Evolutionary conservation across 64 coral and sea anemone species (phyloP).

Genomic region (Orbicella faveolata): DNA sequence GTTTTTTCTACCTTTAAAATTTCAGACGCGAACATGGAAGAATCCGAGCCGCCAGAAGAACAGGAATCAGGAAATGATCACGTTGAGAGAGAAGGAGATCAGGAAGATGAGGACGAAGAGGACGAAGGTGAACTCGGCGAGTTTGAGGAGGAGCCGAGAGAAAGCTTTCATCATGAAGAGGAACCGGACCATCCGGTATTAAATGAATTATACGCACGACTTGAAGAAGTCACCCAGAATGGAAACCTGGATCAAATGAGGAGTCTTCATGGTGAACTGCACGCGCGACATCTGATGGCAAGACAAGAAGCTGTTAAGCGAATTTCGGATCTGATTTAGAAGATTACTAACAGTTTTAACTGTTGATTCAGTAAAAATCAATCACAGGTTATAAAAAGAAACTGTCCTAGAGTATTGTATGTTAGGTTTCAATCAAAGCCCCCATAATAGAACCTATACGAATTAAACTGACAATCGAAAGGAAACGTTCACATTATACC

Average conservation of each 20-base stretch:
- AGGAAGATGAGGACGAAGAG: not conserved
- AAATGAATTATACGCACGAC: conserved; percentile 1
- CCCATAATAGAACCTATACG: too few relatives aligned
- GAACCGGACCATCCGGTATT: conserved; percentile 39
- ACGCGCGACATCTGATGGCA: not conserved
- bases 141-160: not conserved
- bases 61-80: not conserved
- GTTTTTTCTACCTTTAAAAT: not conserved
- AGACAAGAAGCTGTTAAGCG: conserved; percentile 4
- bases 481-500: too few relatives aligned
- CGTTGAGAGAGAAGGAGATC: not conserved
- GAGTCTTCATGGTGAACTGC: conserved; percentile 36
- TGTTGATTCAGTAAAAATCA: too few relatives aligned
- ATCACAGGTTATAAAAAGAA: too few relatives aligned
- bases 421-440: too few relatives aligned
- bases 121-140: not conserved
- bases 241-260: conserved; percentile 30
- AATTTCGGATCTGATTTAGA: conserved; percentile 26
- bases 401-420: too few relatives aligned
- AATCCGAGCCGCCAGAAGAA: not conserved
- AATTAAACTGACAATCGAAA: too few relatives aligned
- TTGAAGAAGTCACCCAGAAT: conserved; percentile 1
- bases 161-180: not conserved
- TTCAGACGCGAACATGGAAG: not conserved
- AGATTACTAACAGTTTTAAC: too few relatives aligned